Conservation (phyloP, 2,888 invertebrate species). For the Tromatobia lineatoria region DNA sequence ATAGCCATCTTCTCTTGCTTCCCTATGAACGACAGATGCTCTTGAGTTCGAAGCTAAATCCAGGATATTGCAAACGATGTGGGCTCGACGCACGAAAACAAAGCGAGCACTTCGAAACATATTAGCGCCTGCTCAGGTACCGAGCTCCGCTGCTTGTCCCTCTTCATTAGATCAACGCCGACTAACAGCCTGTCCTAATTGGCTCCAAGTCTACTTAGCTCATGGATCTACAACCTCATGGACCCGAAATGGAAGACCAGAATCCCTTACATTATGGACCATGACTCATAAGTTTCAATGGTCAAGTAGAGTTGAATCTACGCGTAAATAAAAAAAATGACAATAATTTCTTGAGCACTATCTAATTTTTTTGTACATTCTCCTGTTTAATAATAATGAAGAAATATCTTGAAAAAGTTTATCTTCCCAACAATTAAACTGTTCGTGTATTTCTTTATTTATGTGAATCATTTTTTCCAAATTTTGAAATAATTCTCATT, state of each 20-base stretch:
- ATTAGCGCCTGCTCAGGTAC: slow-evolving; percentile 76
- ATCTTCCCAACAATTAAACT: too few relatives aligned
- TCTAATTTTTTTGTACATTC: too few relatives aligned
- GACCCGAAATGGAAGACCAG: background rate
- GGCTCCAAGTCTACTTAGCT: slow-evolving; percentile 29
- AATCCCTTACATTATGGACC: background rate
- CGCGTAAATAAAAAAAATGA: too few relatives aligned
- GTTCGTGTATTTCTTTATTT: too few relatives aligned
- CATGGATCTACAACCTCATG: background rate
- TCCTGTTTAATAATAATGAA: too few relatives aligned
- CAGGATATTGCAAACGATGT: slow-evolving; percentile 43
- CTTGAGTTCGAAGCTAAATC: slow-evolving; percentile 16
- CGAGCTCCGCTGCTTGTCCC: slow-evolving; percentile 74
- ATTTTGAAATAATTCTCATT: too few relatives aligned
- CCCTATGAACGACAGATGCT: background rate
- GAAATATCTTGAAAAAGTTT: too few relatives aligned
- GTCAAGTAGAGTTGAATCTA: background rate
- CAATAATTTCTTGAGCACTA: too few relatives aligned
- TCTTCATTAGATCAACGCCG: slow-evolving; percentile 77
- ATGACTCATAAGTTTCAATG: background rate
- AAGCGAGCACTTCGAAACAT: slow-evolving; percentile 79
- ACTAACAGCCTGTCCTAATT: slow-evolving; percentile 36
- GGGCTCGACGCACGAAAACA: slow-evolving; percentile 70
- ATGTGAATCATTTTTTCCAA: too few relatives aligned
- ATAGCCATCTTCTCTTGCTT: background rate